phyloP scores from a whole-genome alignment of 2,888 invertebrate species.

The Catocala sponsa region DNA sequence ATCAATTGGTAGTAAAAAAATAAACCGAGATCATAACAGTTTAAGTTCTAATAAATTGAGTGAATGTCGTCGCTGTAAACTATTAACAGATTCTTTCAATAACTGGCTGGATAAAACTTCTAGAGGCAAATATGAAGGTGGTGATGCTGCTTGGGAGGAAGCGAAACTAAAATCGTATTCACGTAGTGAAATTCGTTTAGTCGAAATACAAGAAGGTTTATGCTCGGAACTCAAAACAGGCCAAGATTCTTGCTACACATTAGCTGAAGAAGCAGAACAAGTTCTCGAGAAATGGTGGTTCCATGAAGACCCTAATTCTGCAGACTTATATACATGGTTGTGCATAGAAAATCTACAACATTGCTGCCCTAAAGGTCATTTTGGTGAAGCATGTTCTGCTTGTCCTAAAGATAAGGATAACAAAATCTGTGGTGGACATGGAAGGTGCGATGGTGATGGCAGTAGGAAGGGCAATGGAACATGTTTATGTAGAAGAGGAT shows the following conservation, averaged over 20 bases:
- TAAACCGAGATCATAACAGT: constrained; percentile 32
- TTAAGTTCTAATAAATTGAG: constrained; percentile 43
- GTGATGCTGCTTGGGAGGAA: constrained; percentile 98
- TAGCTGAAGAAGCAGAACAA: constrained; percentile 94
- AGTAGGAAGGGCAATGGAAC: constrained; percentile 97
- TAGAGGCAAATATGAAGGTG: constrained; percentile 96
- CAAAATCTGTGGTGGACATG: constrained; percentile 93
- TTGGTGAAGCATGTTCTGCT: constrained; percentile 92
- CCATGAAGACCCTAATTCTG: constrained; percentile 83
- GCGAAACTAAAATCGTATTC: constrained; percentile 94
- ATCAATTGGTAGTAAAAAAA: constrained; percentile 51
- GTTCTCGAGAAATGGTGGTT: constrained; percentile 97
- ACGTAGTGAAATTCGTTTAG: constrained; percentile 95
- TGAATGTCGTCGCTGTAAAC: constrained; percentile 91
- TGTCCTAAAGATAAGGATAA: constrained; percentile 89
- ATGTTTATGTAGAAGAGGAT: constrained; percentile 95
- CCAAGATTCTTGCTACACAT: constrained; percentile 93
- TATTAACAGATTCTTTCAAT: constrained; percentile 92
- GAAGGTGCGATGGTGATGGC: constrained; percentile 94
- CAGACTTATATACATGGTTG: constrained; percentile 88
- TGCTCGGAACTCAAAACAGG: constrained; percentile 92
- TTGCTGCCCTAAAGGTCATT: constrained; percentile 96
- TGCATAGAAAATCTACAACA: constrained; percentile 93
- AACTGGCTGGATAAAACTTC: constrained; percentile 94
- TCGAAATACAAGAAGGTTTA: constrained; percentile 96